Conservation (phyloP, 2,888 invertebrate genomes). For the Chrysolina americana region DNA sequence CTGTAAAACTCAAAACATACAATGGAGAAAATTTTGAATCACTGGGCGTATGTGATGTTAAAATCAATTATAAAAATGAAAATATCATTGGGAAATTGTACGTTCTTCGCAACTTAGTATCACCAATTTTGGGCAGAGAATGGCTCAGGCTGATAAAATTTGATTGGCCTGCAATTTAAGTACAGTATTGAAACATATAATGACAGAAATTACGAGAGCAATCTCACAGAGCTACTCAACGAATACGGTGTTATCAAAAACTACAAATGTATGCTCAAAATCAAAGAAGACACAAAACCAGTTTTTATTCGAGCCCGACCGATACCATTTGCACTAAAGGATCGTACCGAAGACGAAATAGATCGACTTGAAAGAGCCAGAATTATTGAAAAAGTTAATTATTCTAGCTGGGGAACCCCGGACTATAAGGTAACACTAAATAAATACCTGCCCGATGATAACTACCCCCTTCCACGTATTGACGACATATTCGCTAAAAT, state of each 20-base stretch:
- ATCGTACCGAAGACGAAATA: constrained; percentile 12
- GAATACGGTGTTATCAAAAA: background rate
- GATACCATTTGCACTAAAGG: background rate
- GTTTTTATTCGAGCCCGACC: background rate
- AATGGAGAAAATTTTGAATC: constrained; percentile 20
- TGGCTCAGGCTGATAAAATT: background rate
- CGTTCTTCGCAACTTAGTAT: background rate
- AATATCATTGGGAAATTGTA: background rate
- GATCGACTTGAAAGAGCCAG: constrained; percentile 3
- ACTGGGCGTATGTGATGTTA: constrained; percentile 7
- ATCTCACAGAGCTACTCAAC: background rate
- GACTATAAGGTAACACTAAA: too few species aligned
- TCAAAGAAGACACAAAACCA: background rate
- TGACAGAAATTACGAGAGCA: background rate
- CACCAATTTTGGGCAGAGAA: background rate
- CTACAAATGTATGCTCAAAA: background rate
- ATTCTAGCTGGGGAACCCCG: constrained; percentile 2
- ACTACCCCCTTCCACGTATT: too few species aligned
- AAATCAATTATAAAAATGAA: background rate
- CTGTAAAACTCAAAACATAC: constrained; percentile 19
- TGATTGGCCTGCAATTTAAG: background rate
- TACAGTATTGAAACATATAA: background rate
- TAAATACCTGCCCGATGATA: too few species aligned
- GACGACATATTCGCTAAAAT: too few species aligned
- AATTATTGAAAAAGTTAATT: background rate